Percentiles rank a stretch among this genome's conserved stretches.
phyloP scores from a whole-genome alignment of 2,888 invertebrate species.

The Aphidius colemani region DNA sequence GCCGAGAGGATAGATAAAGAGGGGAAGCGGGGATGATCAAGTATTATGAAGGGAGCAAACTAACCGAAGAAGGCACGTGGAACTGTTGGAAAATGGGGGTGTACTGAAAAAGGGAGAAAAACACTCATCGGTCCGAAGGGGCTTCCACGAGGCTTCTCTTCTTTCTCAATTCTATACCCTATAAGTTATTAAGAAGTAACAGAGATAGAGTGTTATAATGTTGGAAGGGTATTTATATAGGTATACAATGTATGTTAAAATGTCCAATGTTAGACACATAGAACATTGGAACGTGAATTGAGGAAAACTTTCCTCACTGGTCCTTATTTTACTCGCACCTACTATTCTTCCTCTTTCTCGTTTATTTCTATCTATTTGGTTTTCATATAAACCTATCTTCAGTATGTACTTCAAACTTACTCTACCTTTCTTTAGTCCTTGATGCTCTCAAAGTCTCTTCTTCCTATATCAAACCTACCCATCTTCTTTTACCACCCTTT shows the following conservation, averaged over 20 bases:
- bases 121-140: no score
- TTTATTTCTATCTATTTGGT: not conserved
- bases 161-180: no score
- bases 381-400: no score
- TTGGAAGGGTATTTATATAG: slow-evolving; percentile 29
- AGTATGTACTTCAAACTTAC: no score
- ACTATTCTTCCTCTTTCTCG: not conserved
- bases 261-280: slow-evolving; percentile 29
- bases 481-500: slow-evolving; percentile 10
- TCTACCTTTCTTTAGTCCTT: not conserved
- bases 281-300: slow-evolving; percentile 17
- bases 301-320: slow-evolving; percentile 25
- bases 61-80: slow-evolving; percentile 51
- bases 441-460: slow-evolving; percentile 10
- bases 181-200: no score
- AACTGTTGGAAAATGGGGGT: slow-evolving; percentile 5
- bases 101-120: not conserved
- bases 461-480: slow-evolving; percentile 2
- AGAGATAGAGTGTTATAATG: slow-evolving; percentile 35
- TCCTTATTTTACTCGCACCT: slow-evolving; percentile 11
- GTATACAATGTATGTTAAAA: slow-evolving; percentile 22
- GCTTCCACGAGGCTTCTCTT: no score
- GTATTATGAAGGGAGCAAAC: slow-evolving; percentile 46
- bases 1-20: slow-evolving; percentile 47
- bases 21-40: not conserved